These are phyloP conservation scores for Condylura cristata DNA, from an alignment of 2,113 vertebrate genomes.

Conservation along the genomic window DNA sequence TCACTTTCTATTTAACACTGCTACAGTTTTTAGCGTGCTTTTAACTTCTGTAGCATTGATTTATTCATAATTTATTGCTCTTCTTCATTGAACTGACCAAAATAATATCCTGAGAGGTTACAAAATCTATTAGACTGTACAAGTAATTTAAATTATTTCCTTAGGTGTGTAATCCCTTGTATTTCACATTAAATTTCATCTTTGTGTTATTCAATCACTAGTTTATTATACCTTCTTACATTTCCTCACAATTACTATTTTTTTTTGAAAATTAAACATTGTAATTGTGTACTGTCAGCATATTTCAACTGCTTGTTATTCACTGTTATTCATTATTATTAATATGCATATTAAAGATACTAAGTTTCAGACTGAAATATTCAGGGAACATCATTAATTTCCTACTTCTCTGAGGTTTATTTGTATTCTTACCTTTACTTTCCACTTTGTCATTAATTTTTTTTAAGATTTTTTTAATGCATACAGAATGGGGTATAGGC, in stretches of 20 bases:
- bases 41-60: background rate
- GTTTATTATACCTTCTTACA: slow-evolving; percentile 75
- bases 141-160: slow-evolving; percentile 76
- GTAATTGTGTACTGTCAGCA: slow-evolving; percentile 75
- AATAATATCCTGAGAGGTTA: slow-evolving; percentile 58
- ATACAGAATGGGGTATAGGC: no score
- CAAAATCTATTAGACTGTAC: background rate
- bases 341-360: slow-evolving; percentile 35
- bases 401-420: background rate
- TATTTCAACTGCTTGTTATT: slow-evolving; percentile 80
- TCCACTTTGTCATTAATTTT: slow-evolving; percentile 10
- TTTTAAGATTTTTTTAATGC: no score
- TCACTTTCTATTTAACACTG: slow-evolving; percentile 30
- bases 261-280: slow-evolving; percentile 80
- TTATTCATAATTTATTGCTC: slow-evolving; percentile 23
- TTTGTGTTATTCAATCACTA: slow-evolving; percentile 72
- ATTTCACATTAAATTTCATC: slow-evolving; percentile 63
- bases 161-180: slow-evolving; percentile 54
- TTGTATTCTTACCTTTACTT: slow-evolving; percentile 48
- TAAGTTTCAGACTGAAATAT: background rate
- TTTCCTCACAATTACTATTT: slow-evolving; percentile 60
- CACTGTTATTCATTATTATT: slow-evolving; percentile 76
- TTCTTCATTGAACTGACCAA: background rate
- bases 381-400: background rate
- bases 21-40: slow-evolving; percentile 34